Evolutionary conservation across 2,113 vertebrate genomes (phyloP), one percentile per base, ranked within the genome.

Genomic region (Fukomys damarensis): DNA sequence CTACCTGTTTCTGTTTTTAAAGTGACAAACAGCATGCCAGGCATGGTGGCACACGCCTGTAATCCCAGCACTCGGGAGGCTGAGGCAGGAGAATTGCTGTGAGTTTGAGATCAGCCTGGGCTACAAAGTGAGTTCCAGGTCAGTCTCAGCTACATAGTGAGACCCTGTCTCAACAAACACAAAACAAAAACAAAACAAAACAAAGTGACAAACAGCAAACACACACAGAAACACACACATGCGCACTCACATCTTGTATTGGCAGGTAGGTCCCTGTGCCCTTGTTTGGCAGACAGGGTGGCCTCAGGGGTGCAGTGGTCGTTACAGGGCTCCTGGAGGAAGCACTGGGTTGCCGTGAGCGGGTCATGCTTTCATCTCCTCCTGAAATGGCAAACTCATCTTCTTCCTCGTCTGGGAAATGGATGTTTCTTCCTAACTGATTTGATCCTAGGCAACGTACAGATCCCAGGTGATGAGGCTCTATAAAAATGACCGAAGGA

Each of bases 1-100:
- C 26, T 91, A 49, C 87, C n/a, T 92, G 52, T 90, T 54, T 83
- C 72, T 26, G 17, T 88, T 86, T 11, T 90, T 70, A 43, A 85
- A 87, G 56, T 88, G 74, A 49, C 46, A 79, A 43, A 77, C 59
- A 96, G 49, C 56, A 38, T n/a, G n/a, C n/a, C n/a, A n/a, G n/a
- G n/a, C n/a, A n/a, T n/a, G n/a, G n/a, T n/a, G n/a, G n/a, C n/a
- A n/a, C n/a, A n/a, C n/a, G n/a, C n/a, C n/a, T n/a, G n/a, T n/a
- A n/a, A n/a, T n/a, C n/a, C n/a, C n/a, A n/a, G n/a, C n/a, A n/a
- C n/a, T n/a, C n/a, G n/a, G n/a, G n/a, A n/a, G n/a, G n/a, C n/a
- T n/a, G n/a, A n/a, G n/a, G n/a, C n/a, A n/a, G n/a, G n/a, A n/a
- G n/a, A n/a, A n/a, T n/a, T n/a, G n/a, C n/a, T n/a, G n/a, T n/a